Conservation (phyloP, 2,113 vertebrate species). For the Phasianus colchicus region DNA sequence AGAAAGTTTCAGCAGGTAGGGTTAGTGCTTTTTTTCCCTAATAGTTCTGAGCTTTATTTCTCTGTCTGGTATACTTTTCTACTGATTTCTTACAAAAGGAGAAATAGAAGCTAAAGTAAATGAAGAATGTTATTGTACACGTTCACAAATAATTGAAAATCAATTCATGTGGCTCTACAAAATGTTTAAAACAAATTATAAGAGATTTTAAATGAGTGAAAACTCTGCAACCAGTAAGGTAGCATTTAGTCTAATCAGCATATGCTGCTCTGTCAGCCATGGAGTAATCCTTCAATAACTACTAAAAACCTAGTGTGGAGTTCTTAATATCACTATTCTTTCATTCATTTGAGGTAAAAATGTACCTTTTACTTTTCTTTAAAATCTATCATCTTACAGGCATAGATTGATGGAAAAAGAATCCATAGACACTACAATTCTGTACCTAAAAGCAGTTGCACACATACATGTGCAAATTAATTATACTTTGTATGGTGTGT, state of each 20-base stretch:
- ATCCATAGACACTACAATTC: neutral
- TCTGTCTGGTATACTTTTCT: neutral
- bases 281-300: neutral
- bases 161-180: neutral
- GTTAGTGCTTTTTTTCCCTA: neutral
- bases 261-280: neutral
- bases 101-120: neutral
- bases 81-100: neutral
- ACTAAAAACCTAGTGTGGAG: neutral
- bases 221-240: neutral
- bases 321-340: neutral
- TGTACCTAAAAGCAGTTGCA: neutral
- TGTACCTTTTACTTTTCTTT: neutral
- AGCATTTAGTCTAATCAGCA: neutral
- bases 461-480: neutral
- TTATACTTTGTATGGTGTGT: neutral
- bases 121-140: neutral
- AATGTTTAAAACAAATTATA: neutral
- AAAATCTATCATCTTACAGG: neutral
- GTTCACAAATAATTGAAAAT: slow-evolving; percentile 6
- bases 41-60: neutral
- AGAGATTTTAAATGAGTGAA: neutral
- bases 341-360: neutral
- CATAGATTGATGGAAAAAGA: neutral
- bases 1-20: neutral